Base-by-base conservation (phyloP, 2,888 invertebrate species). In the Andrena camellia region DNA sequence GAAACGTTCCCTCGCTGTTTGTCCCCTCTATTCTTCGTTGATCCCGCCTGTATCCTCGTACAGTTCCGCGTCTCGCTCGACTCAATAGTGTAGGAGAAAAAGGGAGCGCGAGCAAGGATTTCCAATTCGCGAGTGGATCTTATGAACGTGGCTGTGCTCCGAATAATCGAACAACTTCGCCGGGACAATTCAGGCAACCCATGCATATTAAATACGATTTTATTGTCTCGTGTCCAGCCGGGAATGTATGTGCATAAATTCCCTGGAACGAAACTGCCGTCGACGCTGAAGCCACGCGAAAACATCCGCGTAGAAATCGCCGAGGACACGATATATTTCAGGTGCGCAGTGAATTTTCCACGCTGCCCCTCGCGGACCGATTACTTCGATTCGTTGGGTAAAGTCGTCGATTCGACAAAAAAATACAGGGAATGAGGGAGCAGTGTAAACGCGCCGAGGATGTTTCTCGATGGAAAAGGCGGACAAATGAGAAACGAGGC, bases 161-260 rank as follows among this genome's bases (percentile, higher is more conserved):
- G 54, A 23, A 57, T 23, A 59, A 59, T 59, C 59, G 29, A 8
- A 17, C 7, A 33, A 50, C 13, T 42, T 26, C 13, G 54, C n/a
- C 17, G 26, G 10, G 69, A 35, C 35, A 35, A 35, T 10, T 13
- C 13, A 42, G 35, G 17, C 2, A 59, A n/a, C 1, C 26, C 48
- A 26, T 50, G 48, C 42, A 59, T 70, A 59, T 70, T 59, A 59
- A 70, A 70, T 29, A 42, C 35, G 26, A 59, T 23, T 66, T 48
- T 48, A 48, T 59, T 59, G 69, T 42, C 35, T 7, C 10, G 10
- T 3, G 35, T 69, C 8, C 33, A n/a, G n/a, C 13, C n/a, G 57
- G 42, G n/a, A 10, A 7, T 8, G 4, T 57, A 23, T 42, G 42
- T 13, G 3, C 5, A 31, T 59, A n/a, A 70, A 70, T 42, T 70